These are phyloP conservation scores for Drosophila setifemur DNA, from an alignment of 1,140 invertebrate species.

Conservation along the genomic window DNA sequence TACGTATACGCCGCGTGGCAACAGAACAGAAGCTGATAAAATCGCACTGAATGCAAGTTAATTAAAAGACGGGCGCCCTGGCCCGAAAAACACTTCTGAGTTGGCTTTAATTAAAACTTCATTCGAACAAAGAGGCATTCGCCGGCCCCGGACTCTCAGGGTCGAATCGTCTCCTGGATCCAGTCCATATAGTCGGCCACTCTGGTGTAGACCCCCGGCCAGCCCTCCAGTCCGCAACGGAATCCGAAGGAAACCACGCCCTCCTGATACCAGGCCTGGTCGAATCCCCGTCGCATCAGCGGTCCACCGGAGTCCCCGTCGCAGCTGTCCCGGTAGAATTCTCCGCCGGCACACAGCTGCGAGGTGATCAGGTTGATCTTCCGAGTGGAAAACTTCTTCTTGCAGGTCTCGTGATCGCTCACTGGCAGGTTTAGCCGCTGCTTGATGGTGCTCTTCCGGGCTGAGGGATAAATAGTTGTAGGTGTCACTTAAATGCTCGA, in stretches of 20 bases:
- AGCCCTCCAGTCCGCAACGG: conserved; percentile 87
- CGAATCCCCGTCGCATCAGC: conserved; percentile 85
- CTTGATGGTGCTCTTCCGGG: conserved; percentile 83
- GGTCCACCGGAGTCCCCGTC: conserved; percentile 91
- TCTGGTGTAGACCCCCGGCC: conserved; percentile 91
- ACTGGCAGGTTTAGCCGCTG: conserved; percentile 84
- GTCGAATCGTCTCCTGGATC: conserved; percentile 85
- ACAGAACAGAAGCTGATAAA: conserved; percentile 66
- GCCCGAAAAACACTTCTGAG: conserved; percentile 31
- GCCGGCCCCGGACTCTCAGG: conserved; percentile 22
- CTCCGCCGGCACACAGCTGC: conserved; percentile 87
- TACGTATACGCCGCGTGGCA: conserved; percentile 68
- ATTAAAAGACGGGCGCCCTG: conserved; percentile 54
- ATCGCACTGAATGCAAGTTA: conserved; percentile 73
- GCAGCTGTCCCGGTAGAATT: conserved; percentile 86
- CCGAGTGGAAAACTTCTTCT: conserved; percentile 82
- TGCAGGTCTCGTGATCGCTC: conserved; percentile 83
- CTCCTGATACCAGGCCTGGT: conserved; percentile 82
- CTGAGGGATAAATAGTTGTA: conserved; percentile 17
- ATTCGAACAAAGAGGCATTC: conserved; percentile 47
- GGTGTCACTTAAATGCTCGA: too few relatives aligned
- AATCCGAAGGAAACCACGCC: conserved; percentile 91
- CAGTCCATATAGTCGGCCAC: conserved; percentile 88
- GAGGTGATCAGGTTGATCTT: conserved; percentile 49
- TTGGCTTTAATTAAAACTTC: conserved; percentile 71